Conservation (phyloP, 2,888 invertebrate genomes). For the Reticulitermes lucifugus region DNA sequence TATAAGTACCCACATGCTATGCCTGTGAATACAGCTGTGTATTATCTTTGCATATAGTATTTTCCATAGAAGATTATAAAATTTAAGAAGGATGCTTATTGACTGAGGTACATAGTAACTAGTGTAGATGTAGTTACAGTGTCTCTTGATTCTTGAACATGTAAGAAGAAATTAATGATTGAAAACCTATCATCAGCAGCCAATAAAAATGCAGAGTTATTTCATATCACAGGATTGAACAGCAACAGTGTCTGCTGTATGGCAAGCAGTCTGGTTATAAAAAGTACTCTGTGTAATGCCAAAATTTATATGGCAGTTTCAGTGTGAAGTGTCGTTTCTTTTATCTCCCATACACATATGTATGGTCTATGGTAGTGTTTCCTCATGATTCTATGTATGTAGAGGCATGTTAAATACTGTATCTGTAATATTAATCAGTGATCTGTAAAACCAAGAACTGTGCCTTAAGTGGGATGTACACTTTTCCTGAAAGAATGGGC, state of each 20-base stretch:
- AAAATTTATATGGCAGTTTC: background rate
- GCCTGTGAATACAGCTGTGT: background rate
- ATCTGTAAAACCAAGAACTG: conserved; percentile 8
- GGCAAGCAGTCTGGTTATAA: no score
- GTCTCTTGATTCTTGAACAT: background rate
- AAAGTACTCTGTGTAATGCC: background rate
- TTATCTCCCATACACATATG: background rate
- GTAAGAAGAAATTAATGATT: background rate
- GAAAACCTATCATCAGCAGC: background rate
- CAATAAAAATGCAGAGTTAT: background rate
- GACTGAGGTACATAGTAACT: background rate
- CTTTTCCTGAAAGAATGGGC: background rate
- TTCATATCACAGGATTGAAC: no score
- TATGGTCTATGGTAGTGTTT: background rate
- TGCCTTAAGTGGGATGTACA: conserved; percentile 17
- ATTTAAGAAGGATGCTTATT: background rate
- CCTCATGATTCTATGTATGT: background rate
- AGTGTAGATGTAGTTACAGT: background rate
- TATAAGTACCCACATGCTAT: no score
- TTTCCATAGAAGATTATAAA: background rate
- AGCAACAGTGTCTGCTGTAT: no score
- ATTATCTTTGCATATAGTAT: background rate
- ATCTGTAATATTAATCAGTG: conserved; percentile 1
- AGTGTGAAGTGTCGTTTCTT: background rate
- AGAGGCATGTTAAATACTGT: background rate